phyloP scores from a whole-genome alignment of 2,888 invertebrate species.

The Tetheella fluctuosa region DNA sequence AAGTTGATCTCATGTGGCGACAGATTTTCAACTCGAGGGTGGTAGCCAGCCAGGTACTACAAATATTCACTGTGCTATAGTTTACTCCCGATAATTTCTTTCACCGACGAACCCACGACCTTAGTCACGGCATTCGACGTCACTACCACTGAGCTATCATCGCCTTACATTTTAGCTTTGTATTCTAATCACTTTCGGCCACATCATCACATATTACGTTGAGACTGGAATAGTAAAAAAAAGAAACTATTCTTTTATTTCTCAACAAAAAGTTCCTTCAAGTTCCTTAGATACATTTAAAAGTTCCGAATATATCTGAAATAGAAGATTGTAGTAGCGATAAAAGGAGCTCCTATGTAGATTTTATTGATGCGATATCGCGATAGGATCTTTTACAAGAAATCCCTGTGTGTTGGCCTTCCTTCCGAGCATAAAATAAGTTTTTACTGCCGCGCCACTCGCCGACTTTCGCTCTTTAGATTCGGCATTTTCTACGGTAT shows the following conservation, averaged over 20 bases:
- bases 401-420: conserved; percentile 28
- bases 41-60: no score
- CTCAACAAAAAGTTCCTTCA: conserved; percentile 20
- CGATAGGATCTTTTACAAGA: conserved; percentile 45
- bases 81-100: no score
- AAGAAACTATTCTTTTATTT: background rate
- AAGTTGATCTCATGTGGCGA: no score
- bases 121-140: no score
- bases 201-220: no score
- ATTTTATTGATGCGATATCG: conserved; percentile 58
- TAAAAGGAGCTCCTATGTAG: conserved; percentile 48
- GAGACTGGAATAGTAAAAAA: no score
- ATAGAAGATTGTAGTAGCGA: conserved; percentile 31
- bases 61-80: no score
- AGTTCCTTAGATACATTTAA: conserved; percentile 19
- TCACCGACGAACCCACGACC: no score
- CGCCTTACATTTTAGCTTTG: no score
- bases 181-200: no score
- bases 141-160: no score
- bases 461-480: conserved; percentile 26
- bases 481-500: conserved; percentile 17
- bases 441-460: conserved; percentile 39
- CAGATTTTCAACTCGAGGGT: no score
- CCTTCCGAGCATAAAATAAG: conserved; percentile 37
- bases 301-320: conserved; percentile 29